A percentile compares a stretch with the other conserved stretches of the same genome.
Evolutionary conservation across 2,797 vertebrate genomes (phyloP).

Genomic region (Phalloptychus januarius): DNA sequence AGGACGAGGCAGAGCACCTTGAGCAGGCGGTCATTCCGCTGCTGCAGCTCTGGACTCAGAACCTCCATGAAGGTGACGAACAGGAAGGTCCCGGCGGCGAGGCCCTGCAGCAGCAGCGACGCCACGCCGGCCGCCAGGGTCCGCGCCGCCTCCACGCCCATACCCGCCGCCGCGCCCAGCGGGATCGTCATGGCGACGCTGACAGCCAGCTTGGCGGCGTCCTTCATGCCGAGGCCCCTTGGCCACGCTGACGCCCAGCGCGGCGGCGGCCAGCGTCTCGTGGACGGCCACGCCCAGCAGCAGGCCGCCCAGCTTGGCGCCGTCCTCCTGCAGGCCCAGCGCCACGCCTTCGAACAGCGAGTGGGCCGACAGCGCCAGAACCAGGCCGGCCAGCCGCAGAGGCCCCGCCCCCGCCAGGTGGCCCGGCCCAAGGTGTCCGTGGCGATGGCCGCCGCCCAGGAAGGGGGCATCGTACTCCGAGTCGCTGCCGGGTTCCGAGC

Average conservation of each 20-base stretch:
- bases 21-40: constrained; percentile 87
- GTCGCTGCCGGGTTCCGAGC: constrained; percentile 90
- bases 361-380: constrained; percentile 89
- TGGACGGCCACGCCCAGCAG: constrained; percentile 91
- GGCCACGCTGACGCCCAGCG: constrained; percentile 89
- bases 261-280: constrained; percentile 88
- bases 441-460: constrained; percentile 74
- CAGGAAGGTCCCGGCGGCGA: constrained; percentile 90
- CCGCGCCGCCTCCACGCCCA: constrained; percentile 86
- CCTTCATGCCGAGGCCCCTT: constrained; percentile 80
- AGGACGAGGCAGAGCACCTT: constrained; percentile 92
- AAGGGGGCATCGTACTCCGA: constrained; percentile 94
- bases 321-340: constrained; percentile 90
- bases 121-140: constrained; percentile 77
- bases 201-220: constrained; percentile 84
- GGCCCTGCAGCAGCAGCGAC: constrained; percentile 89
- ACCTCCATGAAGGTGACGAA: constrained; percentile 95
- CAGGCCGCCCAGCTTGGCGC: constrained; percentile 80
- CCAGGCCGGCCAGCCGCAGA: constrained; percentile 85
- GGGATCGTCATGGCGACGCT: constrained; percentile 90
- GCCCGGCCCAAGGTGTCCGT: constrained; percentile 66
- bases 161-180: constrained; percentile 83
- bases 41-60: constrained; percentile 88
- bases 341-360: constrained; percentile 92
- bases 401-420: constrained; percentile 82